Evolutionary conservation across 2,797 vertebrate genomes (phyloP).

Genomic region (Rhinoraja longicauda): DNA sequence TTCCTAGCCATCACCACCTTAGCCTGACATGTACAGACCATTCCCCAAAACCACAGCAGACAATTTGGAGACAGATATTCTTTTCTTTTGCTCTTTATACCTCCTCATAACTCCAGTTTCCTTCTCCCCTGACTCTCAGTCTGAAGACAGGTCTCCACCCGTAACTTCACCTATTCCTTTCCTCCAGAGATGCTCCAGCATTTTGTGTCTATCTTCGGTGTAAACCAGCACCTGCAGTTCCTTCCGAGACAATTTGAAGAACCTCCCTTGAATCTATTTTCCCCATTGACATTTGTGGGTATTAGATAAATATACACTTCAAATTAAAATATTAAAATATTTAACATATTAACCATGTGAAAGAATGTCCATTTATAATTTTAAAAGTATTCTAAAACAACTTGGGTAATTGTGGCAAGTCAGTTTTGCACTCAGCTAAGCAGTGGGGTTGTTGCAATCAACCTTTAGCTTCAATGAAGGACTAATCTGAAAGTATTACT

Average conservation of each 20-base stretch:
- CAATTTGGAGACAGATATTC: background rate
- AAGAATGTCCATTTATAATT: background rate
- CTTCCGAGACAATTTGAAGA: background rate
- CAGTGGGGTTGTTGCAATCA: background rate
- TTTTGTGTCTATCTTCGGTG: no score
- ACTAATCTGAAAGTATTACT: conserved; percentile 17
- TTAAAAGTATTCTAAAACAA: background rate
- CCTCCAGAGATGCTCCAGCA: no score
- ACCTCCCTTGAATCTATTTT: background rate
- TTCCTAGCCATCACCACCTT: background rate
- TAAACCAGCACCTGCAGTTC: no score
- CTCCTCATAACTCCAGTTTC: no score
- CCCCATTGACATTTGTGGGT: background rate
- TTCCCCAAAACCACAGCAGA: background rate
- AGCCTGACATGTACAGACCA: background rate
- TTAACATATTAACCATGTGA: background rate
- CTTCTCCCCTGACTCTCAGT: no score
- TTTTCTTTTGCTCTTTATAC: no score
- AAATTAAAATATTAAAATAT: background rate
- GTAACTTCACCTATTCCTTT: no score
- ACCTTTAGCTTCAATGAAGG: background rate
- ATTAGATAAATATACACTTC: background rate
- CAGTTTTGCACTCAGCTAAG: background rate
- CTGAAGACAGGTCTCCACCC: no score
- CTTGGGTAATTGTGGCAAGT: background rate